Evolutionary conservation across 2,797 vertebrate genomes (phyloP).

Genomic region (Glossophaga mutica): DNA sequence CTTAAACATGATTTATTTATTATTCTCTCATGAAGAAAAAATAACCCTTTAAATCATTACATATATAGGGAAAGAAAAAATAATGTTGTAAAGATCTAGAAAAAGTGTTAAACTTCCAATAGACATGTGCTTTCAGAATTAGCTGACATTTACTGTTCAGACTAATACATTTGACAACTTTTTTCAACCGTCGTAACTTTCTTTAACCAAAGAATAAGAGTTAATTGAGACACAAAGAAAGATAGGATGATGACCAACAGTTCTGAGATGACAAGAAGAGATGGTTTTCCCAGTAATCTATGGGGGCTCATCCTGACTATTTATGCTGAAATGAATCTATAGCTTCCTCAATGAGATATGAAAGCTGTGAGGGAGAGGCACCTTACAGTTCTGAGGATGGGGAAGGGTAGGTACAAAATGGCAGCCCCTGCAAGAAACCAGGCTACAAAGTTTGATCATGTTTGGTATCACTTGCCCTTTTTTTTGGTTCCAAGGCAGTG

Average conservation of each 20-base stretch:
- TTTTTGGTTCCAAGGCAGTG: not conserved
- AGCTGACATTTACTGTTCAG: not conserved
- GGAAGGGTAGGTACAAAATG: not conserved
- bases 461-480: not conserved
- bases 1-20: conserved; percentile 30
- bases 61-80: not conserved
- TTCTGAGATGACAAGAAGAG: not conserved
- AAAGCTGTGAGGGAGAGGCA: not conserved
- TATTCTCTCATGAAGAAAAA: not conserved
- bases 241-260: not conserved
- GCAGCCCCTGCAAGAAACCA: not conserved
- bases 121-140: not conserved
- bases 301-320: not conserved
- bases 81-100: not conserved
- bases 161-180: not conserved
- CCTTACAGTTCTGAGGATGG: not conserved
- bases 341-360: not conserved
- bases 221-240: conserved; percentile 10
- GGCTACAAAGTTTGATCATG: not conserved
- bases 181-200: not conserved
- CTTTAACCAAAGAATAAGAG: not conserved
- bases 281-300: not conserved
- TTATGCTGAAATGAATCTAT: not conserved
- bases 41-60: not conserved
- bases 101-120: not conserved